Base-by-base conservation (phyloP, 2,797 vertebrate genomes). In the Petrocephalus sullivani region DNA sequence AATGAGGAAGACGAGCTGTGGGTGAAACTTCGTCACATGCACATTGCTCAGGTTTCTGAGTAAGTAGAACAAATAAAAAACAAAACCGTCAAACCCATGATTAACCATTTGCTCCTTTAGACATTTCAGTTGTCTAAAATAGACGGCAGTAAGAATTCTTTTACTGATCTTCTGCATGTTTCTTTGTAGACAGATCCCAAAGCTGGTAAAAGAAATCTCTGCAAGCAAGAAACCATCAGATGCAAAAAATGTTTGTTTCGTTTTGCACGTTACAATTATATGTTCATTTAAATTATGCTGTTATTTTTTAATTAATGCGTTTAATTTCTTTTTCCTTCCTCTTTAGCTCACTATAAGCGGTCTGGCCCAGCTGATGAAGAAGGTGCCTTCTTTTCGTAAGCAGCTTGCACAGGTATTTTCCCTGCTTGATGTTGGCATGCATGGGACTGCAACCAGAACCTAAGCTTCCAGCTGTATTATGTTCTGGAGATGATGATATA, bases 351-450 rank as follows among this genome's bases (percentile, higher is more conserved):
- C 97, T 0, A 94, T 99, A 71, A 96, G 94, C 91, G 96, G 95
- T 91, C 94, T 99, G 91, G 87, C 97, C 21, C 96, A 98, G 21
- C 93, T 99, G 90, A 99, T 99, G 98, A 99, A 98, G 94, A 98
- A 97, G 95, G 98, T 99, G 98, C 98, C 98, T 0, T 92, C 97
- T 6, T 97, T 98, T 90, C 96, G 97, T 87, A 99, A 99, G 92
- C 97, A 99, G 90, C 91, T 99, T 41, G 93, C 93, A 37, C 85
- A 87, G 85, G 85, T 87, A 49, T 58, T 19, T 9, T 41, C 16
- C 28, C 41, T 12, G 0, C 3, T 41, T 61, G 28, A 33, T 4
- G 12, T 58, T 46, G 41, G 41, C 41, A 19, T 75, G 71, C 28
- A 7, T 19, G 14, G 16, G 33, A 75, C 71, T 75, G 71, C 71